These are phyloP conservation scores for Myiotriccus ornatus DNA, from an alignment of 2,797 vertebrate species.

Conservation along the genomic window DNA sequence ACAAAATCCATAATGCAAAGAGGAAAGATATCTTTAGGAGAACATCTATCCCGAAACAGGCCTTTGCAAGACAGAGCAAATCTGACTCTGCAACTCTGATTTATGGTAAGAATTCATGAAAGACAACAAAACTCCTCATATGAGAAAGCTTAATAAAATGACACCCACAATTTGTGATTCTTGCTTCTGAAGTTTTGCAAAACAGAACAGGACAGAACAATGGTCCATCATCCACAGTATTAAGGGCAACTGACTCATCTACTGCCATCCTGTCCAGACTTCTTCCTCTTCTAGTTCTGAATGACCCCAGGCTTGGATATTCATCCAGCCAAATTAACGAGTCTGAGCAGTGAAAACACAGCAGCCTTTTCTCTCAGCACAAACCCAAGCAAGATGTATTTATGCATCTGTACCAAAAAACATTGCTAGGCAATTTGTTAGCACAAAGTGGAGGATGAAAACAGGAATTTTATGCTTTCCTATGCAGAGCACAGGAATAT, in stretches of 20 bases:
- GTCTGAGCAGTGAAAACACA: background rate
- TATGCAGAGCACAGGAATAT: background rate
- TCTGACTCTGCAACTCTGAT: background rate
- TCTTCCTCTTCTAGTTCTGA: background rate
- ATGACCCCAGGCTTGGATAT: background rate
- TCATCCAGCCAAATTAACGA: background rate
- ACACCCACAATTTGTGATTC: background rate
- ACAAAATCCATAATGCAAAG: background rate
- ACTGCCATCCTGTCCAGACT: background rate
- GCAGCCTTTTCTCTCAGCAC: background rate
- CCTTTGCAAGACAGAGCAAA: background rate
- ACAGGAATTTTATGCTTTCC: background rate
- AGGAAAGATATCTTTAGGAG: background rate
- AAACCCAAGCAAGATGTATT: background rate
- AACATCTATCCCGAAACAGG: background rate
- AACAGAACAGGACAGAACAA: background rate
- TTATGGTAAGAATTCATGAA: background rate
- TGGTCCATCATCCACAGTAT: background rate
- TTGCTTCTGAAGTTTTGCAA: slow-evolving; percentile 8
- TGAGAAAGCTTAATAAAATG: background rate
- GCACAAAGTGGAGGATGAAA: background rate
- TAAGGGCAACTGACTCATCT: background rate
- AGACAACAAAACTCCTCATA: background rate
- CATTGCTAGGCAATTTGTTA: background rate
- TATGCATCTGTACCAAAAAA: background rate